Conservation (phyloP, 1,140 invertebrate genomes). For the Lerema accius region DNA sequence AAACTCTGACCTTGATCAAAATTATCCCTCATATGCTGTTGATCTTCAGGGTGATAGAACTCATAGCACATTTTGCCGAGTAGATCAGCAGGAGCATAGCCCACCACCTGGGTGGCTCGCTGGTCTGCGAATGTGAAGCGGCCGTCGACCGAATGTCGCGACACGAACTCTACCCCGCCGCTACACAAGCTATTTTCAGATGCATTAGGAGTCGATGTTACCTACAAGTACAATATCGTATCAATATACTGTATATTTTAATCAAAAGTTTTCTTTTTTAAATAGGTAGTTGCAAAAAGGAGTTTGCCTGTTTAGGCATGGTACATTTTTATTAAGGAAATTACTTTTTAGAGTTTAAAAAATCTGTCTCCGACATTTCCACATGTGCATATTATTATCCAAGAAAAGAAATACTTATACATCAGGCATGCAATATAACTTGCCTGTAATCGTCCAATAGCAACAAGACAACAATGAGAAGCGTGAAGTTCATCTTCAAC, state of each 20-base stretch:
- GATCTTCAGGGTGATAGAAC: slow-evolving; percentile 98
- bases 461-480: slow-evolving; percentile 97
- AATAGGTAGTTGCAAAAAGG: no score
- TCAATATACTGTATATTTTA: no score
- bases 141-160: slow-evolving; percentile 96
- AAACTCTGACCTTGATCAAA: slow-evolving; percentile 97
- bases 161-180: slow-evolving; percentile 95
- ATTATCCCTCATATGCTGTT: slow-evolving; percentile 97
- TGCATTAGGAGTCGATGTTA: slow-evolving; percentile 97
- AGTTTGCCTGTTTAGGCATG: no score
- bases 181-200: slow-evolving; percentile 93
- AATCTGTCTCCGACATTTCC: no score
- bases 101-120: slow-evolving; percentile 94
- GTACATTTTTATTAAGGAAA: no score
- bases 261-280: no score
- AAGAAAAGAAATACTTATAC: no score
- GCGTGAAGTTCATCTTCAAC: slow-evolving; percentile 90
- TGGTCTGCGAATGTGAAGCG: slow-evolving; percentile 99
- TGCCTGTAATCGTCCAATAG: slow-evolving; percentile 95
- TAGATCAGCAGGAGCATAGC: slow-evolving; percentile 96
- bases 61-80: slow-evolving; percentile 98
- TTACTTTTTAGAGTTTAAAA: no score
- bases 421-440: no score
- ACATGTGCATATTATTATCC: background rate
- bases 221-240: no score